Evolutionary conservation across 2,888 invertebrate genomes (phyloP).

Genomic region (Pristionchus arcanus): DNA sequence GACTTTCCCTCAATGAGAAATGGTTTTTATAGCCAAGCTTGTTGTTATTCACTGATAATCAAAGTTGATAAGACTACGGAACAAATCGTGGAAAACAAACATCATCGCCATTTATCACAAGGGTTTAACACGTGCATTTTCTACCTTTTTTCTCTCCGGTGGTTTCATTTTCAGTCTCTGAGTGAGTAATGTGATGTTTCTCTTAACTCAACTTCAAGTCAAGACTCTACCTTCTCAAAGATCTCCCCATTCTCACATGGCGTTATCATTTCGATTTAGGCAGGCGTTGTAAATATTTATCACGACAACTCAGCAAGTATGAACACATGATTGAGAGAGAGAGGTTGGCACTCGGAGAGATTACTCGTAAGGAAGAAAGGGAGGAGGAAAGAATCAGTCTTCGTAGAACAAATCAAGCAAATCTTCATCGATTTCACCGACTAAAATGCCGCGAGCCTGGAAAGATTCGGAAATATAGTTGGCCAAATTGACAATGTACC

Average conservation of each 20-base stretch:
- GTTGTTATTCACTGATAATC: slow-evolving; percentile 8
- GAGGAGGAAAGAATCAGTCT: not conserved
- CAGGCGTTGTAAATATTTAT: slow-evolving; percentile 48
- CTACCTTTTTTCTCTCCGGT: not conserved
- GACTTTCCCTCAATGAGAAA: not conserved
- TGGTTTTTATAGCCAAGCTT: slow-evolving; percentile 1
- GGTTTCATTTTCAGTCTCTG: not conserved
- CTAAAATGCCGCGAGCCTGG: slow-evolving; percentile 67
- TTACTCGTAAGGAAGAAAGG: not conserved
- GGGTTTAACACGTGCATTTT: not conserved
- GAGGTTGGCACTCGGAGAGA: not conserved
- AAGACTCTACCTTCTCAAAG: not conserved
- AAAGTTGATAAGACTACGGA: slow-evolving; percentile 25
- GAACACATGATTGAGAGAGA: slow-evolving; percentile 3
- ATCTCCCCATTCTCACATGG: not conserved
- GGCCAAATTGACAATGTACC: not conserved
- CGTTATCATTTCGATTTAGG: not conserved
- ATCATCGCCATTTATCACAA: not conserved
- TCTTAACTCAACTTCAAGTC: not conserved
- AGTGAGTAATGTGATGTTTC: slow-evolving; percentile 24
- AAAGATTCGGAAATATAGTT: slow-evolving; percentile 46
- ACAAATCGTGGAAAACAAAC: slow-evolving; percentile 6
- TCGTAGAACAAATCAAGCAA: slow-evolving; percentile 69
- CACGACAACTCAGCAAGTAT: not conserved
- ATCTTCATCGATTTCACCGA: slow-evolving; percentile 71